Percentiles rank a stretch among this genome's conserved stretches.
Conservation (phyloP, 2,888 invertebrate genomes). For the Diaperis boleti region DNA sequence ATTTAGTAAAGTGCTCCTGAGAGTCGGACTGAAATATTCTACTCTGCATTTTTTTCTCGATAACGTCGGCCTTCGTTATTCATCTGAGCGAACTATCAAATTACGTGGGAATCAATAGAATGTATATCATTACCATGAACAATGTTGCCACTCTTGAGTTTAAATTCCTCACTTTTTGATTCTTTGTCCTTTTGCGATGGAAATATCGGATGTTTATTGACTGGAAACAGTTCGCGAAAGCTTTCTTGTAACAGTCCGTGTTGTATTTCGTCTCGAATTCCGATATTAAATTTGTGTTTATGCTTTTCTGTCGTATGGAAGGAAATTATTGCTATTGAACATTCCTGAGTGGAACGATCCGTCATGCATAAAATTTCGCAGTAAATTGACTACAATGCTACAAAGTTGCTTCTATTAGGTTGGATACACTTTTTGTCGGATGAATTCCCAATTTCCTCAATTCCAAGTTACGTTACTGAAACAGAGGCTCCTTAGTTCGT, state of each 20-base stretch:
- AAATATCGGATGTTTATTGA: constrained; percentile 41
- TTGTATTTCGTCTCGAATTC: constrained; percentile 31
- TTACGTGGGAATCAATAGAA: constrained; percentile 38
- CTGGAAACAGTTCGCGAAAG: constrained; percentile 38
- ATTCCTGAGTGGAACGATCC: constrained; percentile 31
- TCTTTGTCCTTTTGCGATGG: constrained; percentile 23
- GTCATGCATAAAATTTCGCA: constrained; percentile 39
- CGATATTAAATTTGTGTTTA: constrained; percentile 40
- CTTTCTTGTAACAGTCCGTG: constrained; percentile 31
- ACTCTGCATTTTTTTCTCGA: constrained; percentile 27
- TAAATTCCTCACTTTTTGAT: constrained; percentile 32
- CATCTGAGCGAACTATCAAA: constrained; percentile 33
- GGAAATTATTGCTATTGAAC: constrained; percentile 38
- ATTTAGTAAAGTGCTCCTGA: constrained; percentile 32
- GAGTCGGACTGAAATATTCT: constrained; percentile 7
- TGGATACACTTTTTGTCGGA: background rate
- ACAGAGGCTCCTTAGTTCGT: no score
- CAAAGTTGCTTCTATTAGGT: constrained; percentile 16
- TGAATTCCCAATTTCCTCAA: constrained; percentile 20
- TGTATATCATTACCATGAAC: constrained; percentile 5
- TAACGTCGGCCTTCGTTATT: constrained; percentile 33
- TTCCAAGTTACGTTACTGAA: no score
- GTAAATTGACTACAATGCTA: constrained; percentile 27
- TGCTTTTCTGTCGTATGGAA: constrained; percentile 34
- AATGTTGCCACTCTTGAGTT: constrained; percentile 1